Evolutionary conservation across 2,113 vertebrate genomes (phyloP).

Genomic region (Artemisiospiza belli): DNA sequence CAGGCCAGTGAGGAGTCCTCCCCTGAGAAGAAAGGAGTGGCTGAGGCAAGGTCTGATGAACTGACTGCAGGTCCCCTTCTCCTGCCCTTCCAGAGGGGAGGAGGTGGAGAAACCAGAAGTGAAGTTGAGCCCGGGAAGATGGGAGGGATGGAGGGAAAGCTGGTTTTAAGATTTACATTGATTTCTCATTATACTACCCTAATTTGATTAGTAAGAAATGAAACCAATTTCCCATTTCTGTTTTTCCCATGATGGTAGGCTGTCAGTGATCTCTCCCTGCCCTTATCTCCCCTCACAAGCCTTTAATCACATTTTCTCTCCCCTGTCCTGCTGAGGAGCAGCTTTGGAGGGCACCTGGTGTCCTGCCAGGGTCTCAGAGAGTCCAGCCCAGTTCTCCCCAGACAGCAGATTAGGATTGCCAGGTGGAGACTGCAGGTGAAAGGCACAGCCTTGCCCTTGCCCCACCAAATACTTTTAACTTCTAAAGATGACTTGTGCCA

Average conservation of each 20-base stretch:
- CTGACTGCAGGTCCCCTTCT: not conserved
- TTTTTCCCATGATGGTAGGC: not conserved
- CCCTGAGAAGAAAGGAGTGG: not conserved
- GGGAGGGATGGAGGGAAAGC: fast-evolving
- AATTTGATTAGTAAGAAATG: not conserved
- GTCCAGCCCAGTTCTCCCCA: not conserved
- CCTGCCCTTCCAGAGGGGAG: not conserved
- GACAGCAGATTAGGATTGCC: not conserved
- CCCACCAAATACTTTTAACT: not conserved
- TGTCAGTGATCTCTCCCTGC: not conserved
- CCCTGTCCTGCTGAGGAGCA: not conserved
- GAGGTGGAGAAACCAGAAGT: not conserved
- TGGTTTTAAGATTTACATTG: not conserved
- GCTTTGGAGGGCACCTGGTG: not conserved
- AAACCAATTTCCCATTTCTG: not conserved
- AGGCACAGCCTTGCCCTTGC: not conserved
- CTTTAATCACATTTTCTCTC: not conserved
- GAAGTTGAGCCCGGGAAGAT: not conserved
- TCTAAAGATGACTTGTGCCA: not conserved
- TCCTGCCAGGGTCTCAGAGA: not conserved
- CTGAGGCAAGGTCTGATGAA: no score
- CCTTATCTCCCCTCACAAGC: not conserved
- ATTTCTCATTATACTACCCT: not conserved
- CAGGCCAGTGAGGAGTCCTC: not conserved
- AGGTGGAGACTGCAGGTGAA: not conserved